phyloP scores from a whole-genome alignment of 2,797 vertebrate species.

The Eulemur albifrons region DNA sequence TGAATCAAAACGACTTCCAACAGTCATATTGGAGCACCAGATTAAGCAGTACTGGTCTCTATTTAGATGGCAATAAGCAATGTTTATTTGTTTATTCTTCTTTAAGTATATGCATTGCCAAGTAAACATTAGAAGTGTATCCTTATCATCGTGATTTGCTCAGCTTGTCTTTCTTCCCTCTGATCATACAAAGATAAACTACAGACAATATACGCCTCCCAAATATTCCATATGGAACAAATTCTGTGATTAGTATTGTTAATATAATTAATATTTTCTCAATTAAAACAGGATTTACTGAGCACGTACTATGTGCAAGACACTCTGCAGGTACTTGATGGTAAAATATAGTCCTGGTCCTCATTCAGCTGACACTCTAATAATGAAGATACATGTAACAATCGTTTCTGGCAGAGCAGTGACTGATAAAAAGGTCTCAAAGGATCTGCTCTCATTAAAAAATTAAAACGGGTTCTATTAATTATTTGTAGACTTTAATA shows the following conservation, averaged over 20 bases:
- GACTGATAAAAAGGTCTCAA: neutral
- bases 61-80: neutral
- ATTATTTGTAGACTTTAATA: conserved; percentile 33
- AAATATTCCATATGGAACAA: neutral
- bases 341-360: neutral
- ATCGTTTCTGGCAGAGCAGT: neutral
- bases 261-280: neutral
- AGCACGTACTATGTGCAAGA: neutral
- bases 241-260: neutral
- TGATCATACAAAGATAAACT: neutral
- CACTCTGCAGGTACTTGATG: neutral
- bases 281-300: neutral
- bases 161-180: neutral
- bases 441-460: neutral
- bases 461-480: neutral
- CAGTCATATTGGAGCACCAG: neutral
- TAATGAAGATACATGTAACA: neutral
- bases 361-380: neutral
- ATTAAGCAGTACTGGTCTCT: conserved; percentile 7
- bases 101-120: neutral
- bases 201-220: neutral
- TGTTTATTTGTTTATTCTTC: neutral
- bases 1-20: neutral
- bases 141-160: conserved; percentile 35
- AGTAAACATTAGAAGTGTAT: neutral